Evolutionary conservation across 2,113 vertebrate genomes (phyloP).

Genomic region (Vombatus ursinus): DNA sequence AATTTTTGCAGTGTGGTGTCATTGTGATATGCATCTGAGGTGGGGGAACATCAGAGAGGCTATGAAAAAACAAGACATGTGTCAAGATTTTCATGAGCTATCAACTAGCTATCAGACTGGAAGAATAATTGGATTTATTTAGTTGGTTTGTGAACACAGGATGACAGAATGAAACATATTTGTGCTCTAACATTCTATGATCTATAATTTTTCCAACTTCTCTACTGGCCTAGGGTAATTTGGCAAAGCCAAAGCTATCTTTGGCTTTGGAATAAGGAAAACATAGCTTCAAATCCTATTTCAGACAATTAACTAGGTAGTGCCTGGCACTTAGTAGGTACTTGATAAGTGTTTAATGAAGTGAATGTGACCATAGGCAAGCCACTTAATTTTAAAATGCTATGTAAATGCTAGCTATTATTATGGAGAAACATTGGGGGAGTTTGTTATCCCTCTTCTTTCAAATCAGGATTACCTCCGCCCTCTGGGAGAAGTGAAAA

Average conservation of each 20-base stretch:
- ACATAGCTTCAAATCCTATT: neutral
- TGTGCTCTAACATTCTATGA: neutral
- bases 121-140: constrained; percentile 13
- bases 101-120: neutral
- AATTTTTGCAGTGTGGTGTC: constrained; percentile 25
- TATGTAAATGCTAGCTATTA: neutral
- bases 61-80: constrained; percentile 2
- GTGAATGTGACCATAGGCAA: neutral
- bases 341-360: neutral
- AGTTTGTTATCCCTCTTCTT: constrained; percentile 42
- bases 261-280: neutral
- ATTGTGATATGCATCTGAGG: neutral
- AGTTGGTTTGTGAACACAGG: neutral
- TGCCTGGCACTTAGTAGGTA: neutral
- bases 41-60: neutral
- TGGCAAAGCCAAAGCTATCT: neutral
- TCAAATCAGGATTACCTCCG: constrained; percentile 53
- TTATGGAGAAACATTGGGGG: constrained; percentile 2
- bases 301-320: neutral
- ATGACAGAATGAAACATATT: neutral
- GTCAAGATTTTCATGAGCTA: constrained; percentile 28
- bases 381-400: neutral
- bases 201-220: neutral
- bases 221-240: neutral
- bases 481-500: constrained; percentile 42